These are phyloP conservation scores for Tretioscincus oriximinensis DNA, from an alignment of 2,113 vertebrate genomes.

Conservation along the genomic window DNA sequence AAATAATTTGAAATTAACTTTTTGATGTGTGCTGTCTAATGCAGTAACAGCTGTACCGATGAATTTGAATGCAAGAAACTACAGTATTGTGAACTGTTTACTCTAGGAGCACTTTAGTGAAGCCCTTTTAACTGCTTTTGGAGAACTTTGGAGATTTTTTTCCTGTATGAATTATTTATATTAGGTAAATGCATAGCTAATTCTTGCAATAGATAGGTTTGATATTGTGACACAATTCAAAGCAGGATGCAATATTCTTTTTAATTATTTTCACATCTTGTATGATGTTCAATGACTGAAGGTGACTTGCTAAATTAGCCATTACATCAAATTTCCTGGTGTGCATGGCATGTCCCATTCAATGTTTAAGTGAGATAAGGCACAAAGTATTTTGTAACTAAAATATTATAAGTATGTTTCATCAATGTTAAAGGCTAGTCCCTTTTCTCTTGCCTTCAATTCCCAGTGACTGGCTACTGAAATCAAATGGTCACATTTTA, in stretches of 20 bases:
- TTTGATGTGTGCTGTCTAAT: no score
- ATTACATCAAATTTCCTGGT: background rate
- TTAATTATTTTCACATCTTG: background rate
- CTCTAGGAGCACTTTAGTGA: background rate
- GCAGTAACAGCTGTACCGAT: no score
- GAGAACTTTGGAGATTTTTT: background rate
- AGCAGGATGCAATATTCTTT: background rate
- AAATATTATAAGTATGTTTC: background rate
- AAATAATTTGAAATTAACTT: no score
- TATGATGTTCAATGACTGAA: background rate
- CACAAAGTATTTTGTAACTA: background rate
- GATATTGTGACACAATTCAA: background rate
- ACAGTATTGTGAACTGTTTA: no score
- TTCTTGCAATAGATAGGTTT: background rate
- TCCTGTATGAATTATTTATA: no score
- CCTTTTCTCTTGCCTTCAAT: background rate
- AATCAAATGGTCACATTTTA: background rate
- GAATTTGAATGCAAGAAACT: no score
- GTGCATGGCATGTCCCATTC: background rate
- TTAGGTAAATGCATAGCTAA: background rate
- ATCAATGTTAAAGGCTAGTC: no score
- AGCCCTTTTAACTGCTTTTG: no score
- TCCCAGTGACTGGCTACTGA: background rate
- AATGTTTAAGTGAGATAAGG: background rate
- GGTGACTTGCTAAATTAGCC: background rate